Percentiles rank a stretch among this genome's conserved stretches.
phyloP scores from a whole-genome alignment of 1,140 invertebrate genomes.

The Aphelenchoides fujianensis region DNA sequence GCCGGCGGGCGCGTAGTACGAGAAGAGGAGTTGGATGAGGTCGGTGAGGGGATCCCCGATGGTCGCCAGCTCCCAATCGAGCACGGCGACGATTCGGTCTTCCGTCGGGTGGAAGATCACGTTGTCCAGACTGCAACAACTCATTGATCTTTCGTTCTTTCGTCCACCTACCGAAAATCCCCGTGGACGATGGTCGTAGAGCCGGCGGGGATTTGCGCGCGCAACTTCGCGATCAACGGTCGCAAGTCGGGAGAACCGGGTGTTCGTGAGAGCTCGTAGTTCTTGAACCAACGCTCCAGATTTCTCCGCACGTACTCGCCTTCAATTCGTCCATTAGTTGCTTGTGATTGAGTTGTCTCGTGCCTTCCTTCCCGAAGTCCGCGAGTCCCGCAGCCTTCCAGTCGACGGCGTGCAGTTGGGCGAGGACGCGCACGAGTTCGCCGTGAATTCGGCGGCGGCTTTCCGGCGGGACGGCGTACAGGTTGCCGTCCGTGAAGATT shows the following conservation, averaged over 20 bases:
- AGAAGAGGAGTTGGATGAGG: slow-evolving; percentile 61
- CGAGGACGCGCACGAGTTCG: slow-evolving; percentile 43
- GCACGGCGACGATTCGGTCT: slow-evolving; percentile 63
- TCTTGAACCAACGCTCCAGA: slow-evolving; percentile 63
- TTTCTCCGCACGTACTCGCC: too few species aligned
- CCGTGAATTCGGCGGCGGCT: slow-evolving; percentile 54
- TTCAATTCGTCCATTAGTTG: too few species aligned
- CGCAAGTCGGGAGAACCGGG: slow-evolving; percentile 63
- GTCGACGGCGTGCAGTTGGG: slow-evolving; percentile 63
- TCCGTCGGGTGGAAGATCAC: slow-evolving; percentile 62
- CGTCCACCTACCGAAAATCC: slow-evolving; percentile 62
- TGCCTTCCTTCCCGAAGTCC: slow-evolving; percentile 62
- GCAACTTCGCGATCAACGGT: slow-evolving; percentile 63
- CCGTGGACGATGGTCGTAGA: slow-evolving; percentile 64
- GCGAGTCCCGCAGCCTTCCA: slow-evolving; percentile 59
- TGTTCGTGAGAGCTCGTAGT: slow-evolving; percentile 64
- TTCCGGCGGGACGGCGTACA: slow-evolving; percentile 49
- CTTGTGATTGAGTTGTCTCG: too few species aligned
- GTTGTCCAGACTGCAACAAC: slow-evolving; percentile 16
- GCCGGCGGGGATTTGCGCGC: slow-evolving; percentile 58
- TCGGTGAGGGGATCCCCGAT: slow-evolving; percentile 65
- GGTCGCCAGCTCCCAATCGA: slow-evolving; percentile 66
- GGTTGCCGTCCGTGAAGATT: slow-evolving; percentile 60
- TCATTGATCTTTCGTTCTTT: neutral
- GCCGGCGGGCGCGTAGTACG: slow-evolving; percentile 51